A percentile compares a stretch with the other conserved stretches of the same genome.
phyloP scores from a whole-genome alignment of 2,797 vertebrate genomes.

The Brachyalestes nurse region DNA sequence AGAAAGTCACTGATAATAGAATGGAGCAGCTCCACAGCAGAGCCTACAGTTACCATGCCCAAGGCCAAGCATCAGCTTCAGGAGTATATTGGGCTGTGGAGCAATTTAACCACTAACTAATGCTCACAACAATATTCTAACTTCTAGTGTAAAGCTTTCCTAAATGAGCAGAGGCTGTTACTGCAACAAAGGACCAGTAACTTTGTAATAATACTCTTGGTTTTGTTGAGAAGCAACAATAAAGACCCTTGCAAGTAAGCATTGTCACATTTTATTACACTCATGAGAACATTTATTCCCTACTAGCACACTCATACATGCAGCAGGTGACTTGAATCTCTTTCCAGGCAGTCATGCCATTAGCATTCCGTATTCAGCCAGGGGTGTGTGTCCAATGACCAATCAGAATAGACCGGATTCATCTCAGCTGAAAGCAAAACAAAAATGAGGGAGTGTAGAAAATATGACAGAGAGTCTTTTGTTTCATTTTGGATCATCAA shows the following conservation, averaged over 20 bases:
- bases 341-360: neutral
- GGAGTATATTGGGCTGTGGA: no score
- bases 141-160: no score
- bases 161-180: no score
- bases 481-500: neutral
- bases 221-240: neutral
- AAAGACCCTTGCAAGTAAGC: neutral
- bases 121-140: no score
- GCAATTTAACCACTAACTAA: no score
- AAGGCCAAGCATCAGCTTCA: no score
- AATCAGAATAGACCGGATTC: neutral
- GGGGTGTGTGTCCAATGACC: neutral
- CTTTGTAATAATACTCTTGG: no score
- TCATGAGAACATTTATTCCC: neutral
- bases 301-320: neutral
- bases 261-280: neutral
- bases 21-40: no score
- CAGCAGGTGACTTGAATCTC: constrained; percentile 3
- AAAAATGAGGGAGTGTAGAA: neutral
- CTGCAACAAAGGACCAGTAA: no score
- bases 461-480: neutral
- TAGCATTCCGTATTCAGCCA: neutral
- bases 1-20: no score
- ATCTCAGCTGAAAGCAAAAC: neutral
- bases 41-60: no score